Conservation (phyloP, 2,888 invertebrate genomes). For the Hemicrepidius hirtus region DNA sequence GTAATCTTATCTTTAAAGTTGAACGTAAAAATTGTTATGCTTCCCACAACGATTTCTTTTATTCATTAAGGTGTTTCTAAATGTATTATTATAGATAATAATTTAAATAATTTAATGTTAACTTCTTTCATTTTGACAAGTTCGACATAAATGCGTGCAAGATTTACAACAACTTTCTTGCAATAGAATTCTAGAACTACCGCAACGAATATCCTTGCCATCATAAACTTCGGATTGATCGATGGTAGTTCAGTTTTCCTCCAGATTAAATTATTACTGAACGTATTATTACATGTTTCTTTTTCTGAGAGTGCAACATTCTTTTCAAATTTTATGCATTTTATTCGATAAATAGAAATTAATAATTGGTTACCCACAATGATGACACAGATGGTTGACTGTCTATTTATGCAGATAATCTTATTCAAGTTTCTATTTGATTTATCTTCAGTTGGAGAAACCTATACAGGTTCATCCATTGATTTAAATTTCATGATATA, state of each 20-base stretch:
- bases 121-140: slow-evolving; percentile 35
- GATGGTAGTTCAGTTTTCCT: slow-evolving; percentile 36
- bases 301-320: neutral
- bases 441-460: too few relatives aligned
- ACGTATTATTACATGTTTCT: neutral
- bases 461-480: too few relatives aligned
- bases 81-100: slow-evolving; percentile 43
- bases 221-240: slow-evolving; percentile 38
- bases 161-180: slow-evolving; percentile 29
- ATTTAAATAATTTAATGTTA: slow-evolving; percentile 43
- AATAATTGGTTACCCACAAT: too few relatives aligned
- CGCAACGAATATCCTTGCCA: slow-evolving; percentile 21
- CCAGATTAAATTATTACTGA: slow-evolving; percentile 16
- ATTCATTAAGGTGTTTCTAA: slow-evolving; percentile 32
- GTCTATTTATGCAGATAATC: too few relatives aligned
- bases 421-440: too few relatives aligned
- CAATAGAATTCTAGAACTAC: slow-evolving; percentile 18
- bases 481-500: too few relatives aligned
- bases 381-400: too few relatives aligned
- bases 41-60: slow-evolving; percentile 37
- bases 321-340: too few relatives aligned
- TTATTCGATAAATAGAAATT: too few relatives aligned
- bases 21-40: slow-evolving; percentile 14
- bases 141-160: slow-evolving; percentile 34
- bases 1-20: slow-evolving; percentile 10